A percentile compares a stretch with the other conserved stretches of the same genome.
Evolutionary conservation across 1,140 invertebrate species (phyloP).

Genomic region (Heliconius congener): DNA sequence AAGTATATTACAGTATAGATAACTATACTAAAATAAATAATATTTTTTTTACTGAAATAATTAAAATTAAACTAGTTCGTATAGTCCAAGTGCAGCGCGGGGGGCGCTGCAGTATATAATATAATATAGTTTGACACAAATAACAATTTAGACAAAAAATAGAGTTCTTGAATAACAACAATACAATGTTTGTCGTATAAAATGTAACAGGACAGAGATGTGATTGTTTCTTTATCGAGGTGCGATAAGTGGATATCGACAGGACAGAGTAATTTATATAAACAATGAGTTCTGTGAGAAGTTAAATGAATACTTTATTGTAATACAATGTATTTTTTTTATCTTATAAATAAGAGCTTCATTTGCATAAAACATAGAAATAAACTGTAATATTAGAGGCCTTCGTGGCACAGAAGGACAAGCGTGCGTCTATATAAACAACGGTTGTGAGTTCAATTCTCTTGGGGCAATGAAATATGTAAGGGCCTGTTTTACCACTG

Average conservation of each 20-base stretch:
- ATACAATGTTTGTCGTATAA: conserved; percentile 15
- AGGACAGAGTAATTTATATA: conserved; percentile 11
- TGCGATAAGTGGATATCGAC: conserved; percentile 18
- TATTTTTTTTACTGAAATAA: too few species aligned
- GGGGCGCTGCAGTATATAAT: background rate
- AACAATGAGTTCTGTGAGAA: conserved; percentile 11
- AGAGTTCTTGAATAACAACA: background rate
- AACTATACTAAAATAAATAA: too few species aligned
- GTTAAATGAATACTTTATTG: background rate
- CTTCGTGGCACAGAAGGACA: too few species aligned
- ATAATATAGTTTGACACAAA: background rate
- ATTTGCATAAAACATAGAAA: background rate
- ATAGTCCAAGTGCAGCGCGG: too few species aligned
- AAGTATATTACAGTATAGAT: too few species aligned
- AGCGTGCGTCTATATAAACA: too few species aligned
- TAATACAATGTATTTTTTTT: conserved; percentile 17
- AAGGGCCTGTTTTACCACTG: too few species aligned
- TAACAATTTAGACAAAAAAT: background rate
- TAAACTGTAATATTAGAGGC: too few species aligned
- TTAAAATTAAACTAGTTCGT: too few species aligned
- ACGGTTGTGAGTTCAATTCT: too few species aligned
- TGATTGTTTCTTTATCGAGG: conserved; percentile 31
- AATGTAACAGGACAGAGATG: conserved; percentile 22
- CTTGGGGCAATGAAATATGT: too few species aligned
- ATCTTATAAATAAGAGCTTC: background rate